A percentile compares a stretch with the other conserved stretches of the same genome.
Evolutionary conservation across 92 coral and sea anemone genomes (phyloP).

Genomic region (Parazoanthus swiftii): DNA sequence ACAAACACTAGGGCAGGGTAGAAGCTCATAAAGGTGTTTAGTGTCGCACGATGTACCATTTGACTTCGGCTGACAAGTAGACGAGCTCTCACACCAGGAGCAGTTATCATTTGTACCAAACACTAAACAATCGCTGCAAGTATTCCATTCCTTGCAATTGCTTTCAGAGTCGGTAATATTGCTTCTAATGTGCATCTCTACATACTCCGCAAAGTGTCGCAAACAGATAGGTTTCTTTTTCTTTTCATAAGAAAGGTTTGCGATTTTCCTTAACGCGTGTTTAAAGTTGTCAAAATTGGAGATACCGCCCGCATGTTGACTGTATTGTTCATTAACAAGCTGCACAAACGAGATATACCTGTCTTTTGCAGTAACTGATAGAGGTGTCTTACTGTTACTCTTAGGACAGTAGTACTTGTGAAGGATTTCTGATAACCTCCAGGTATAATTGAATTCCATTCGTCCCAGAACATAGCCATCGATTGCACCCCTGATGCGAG

Average conservation of each 20-base stretch:
- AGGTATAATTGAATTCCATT: not conserved
- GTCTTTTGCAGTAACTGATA: conserved; percentile 8
- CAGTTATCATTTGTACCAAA: conserved; percentile 45
- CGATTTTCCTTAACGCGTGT: not conserved
- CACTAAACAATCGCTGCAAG: conserved; percentile 52
- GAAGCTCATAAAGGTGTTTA: not conserved
- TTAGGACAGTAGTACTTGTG: conserved; percentile 53
- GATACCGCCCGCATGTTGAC: not conserved
- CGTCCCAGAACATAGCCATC: conserved; percentile 57
- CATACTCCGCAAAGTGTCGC: conserved; percentile 24
- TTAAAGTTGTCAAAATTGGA: not conserved
- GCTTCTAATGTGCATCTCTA: conserved; percentile 6
- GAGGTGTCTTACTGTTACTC: not conserved
- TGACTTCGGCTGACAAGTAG: conserved; percentile 22
- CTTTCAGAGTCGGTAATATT: not conserved
- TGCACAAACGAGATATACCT: conserved; percentile 34
- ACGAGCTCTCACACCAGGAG: conserved; percentile 55
- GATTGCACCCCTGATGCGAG: conserved; percentile 48
- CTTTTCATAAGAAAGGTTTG: not conserved
- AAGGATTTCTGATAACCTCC: conserved; percentile 48
- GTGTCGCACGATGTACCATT: conserved; percentile 8
- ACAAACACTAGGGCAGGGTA: conserved; percentile 47
- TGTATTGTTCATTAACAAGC: conserved; percentile 7
- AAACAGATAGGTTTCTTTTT: conserved; percentile 33
- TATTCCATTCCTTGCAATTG: conserved; percentile 34